A percentile compares a stretch with the other conserved stretches of the same genome.
phyloP scores from a whole-genome alignment of 1,140 invertebrate species.

The Stratiolaelaps scimitus region DNA sequence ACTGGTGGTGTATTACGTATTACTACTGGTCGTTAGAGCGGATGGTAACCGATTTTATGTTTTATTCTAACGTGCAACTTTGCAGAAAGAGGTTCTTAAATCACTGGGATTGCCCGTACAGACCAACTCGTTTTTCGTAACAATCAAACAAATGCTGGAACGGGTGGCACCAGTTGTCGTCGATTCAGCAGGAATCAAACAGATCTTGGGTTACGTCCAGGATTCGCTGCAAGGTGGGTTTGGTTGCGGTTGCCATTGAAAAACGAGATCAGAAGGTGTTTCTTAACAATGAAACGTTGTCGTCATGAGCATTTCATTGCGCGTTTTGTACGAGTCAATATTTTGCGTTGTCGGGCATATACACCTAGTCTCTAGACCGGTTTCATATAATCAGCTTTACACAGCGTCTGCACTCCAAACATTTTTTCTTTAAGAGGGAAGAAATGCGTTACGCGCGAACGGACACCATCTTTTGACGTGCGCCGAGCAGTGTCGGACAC shows the following conservation, averaged over 20 bases:
- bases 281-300: slow-evolving; percentile 27
- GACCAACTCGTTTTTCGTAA: slow-evolving; percentile 88
- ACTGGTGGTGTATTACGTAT: too few species aligned
- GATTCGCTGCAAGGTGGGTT: slow-evolving; percentile 38
- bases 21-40: slow-evolving; percentile 52
- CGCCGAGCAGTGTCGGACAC: too few species aligned
- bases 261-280: slow-evolving; percentile 35
- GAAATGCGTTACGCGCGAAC: too few species aligned
- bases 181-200: slow-evolving; percentile 58
- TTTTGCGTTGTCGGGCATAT: slow-evolving; percentile 34
- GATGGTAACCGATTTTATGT: slow-evolving; percentile 47
- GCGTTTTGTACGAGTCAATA: not conserved
- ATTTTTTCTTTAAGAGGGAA: too few species aligned
- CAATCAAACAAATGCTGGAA: slow-evolving; percentile 84
- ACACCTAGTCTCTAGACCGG: too few species aligned
- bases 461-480: too few species aligned
- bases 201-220: slow-evolving; percentile 41
- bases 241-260: slow-evolving; percentile 33
- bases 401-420: too few species aligned
- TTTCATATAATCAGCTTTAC: too few species aligned
- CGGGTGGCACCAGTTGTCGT: slow-evolving; percentile 88
- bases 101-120: slow-evolving; percentile 83
- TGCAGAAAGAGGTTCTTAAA: slow-evolving; percentile 62
- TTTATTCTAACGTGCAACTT: slow-evolving; percentile 34
- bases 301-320: slow-evolving; percentile 2